These are phyloP conservation scores for Hoplostethus atlanticus DNA, from an alignment of 2,797 vertebrate genomes.

Conservation along the genomic window DNA sequence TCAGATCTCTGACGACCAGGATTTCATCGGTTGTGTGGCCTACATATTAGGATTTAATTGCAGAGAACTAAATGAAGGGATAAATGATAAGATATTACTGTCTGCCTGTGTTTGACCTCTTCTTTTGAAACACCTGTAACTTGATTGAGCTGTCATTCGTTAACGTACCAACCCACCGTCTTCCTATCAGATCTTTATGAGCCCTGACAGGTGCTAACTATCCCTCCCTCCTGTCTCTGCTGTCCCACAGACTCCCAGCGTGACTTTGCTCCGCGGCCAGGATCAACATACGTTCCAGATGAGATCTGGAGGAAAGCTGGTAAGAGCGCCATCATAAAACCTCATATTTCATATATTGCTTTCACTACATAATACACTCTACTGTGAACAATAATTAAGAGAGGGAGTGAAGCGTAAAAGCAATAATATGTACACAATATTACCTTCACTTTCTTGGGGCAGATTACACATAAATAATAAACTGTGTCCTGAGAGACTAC, in stretches of 20 bases:
- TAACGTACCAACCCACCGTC: slow-evolving; percentile 38
- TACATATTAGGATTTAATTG: slow-evolving; percentile 53
- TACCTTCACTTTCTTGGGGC: background rate
- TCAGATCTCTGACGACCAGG: slow-evolving; percentile 69
- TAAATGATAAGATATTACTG: slow-evolving; percentile 23
- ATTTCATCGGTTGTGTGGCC: slow-evolving; percentile 49
- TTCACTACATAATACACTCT: background rate
- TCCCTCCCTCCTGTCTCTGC: slow-evolving; percentile 47
- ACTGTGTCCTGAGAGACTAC: background rate
- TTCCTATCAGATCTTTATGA: slow-evolving; percentile 42
- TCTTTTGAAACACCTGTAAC: slow-evolving; percentile 35
- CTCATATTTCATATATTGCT: background rate
- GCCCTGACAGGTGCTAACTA: slow-evolving; percentile 58
- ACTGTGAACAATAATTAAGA: background rate
- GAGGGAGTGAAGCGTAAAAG: too few species aligned
- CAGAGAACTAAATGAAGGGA: slow-evolving; percentile 35
- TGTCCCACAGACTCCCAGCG: slow-evolving; percentile 90
- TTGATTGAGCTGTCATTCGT: slow-evolving; percentile 38
- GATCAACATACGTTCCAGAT: slow-evolving; percentile 95
- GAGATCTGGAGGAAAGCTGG: slow-evolving; percentile 99
- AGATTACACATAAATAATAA: background rate
- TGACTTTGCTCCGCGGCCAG: slow-evolving; percentile 90
- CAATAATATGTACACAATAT: background rate
- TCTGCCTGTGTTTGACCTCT: background rate
- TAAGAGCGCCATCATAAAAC: slow-evolving; percentile 75